phyloP scores from a whole-genome alignment of 2,888 invertebrate genomes.

The Amiota mariae region DNA sequence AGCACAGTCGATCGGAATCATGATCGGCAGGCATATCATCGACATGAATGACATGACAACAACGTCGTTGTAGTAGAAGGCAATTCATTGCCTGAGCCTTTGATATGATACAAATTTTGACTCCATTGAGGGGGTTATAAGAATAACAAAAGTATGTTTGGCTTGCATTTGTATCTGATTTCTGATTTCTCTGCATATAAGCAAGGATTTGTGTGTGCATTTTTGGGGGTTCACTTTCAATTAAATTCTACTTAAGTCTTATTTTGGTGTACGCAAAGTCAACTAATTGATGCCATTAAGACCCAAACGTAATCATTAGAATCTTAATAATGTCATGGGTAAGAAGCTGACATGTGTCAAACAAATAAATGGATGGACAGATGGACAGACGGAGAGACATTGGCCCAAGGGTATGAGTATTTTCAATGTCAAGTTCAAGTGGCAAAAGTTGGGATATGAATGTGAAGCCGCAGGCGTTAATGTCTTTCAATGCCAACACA shows the following conservation, averaged over 20 bases:
- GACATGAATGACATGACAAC: conserved; percentile 21
- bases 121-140: no score
- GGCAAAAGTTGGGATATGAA: not conserved
- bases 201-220: not conserved
- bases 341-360: not conserved
- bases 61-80: not conserved
- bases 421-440: conserved; percentile 61
- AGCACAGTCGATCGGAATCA: conserved; percentile 15
- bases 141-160: no score
- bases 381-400: conserved; percentile 27
- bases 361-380: not conserved
- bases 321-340: conserved; percentile 36
- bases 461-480: no score
- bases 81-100: no score
- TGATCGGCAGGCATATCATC: conserved; percentile 39
- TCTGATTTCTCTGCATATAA: no score
- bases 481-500: no score
- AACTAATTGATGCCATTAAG: conserved; percentile 52
- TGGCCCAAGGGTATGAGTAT: conserved; percentile 40
- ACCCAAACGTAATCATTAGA: conserved; percentile 30
- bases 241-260: conserved; percentile 57
- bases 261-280: conserved; percentile 40
- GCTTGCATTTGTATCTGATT: no score
- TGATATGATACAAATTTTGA: no score
- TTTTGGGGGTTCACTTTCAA: conserved; percentile 41